Base-by-base conservation (phyloP, 2,888 invertebrate genomes). In the Tolmerus cingulatus region DNA sequence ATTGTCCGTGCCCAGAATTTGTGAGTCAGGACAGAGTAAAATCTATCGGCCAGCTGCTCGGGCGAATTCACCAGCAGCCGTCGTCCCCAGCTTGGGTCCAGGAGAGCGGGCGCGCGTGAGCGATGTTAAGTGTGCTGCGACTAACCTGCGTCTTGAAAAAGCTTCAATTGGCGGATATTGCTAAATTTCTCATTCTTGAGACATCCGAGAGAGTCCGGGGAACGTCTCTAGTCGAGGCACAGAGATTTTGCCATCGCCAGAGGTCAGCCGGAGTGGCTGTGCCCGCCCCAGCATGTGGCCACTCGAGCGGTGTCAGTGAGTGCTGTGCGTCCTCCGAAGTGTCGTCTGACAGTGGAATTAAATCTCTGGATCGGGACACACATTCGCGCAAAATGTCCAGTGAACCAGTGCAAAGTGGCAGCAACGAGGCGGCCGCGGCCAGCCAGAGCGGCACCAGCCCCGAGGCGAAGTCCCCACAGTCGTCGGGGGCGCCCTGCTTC, bases 401-500 rank as follows among this genome's bases (percentile, higher is more conserved):
- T 55, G 87, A 87, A n/a, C 5, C 40, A 78, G 86, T 79, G 55
- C 78, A 87, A 76, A 84, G 82, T 23, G 37, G 77, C 40, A 74
- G n/a, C 30, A 14, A 77, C 23, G 34, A 34, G 5, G 12, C 5
- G 66, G 66, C 23, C 9, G 8, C 19, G 9, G 37, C n/a, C 34
- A 16, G 1, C 37, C 2, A 30, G 1, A 76, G 5, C 9, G n/a
- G 23, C 5, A 74, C n/a, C 55, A 40, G 40, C 40, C 23, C 16
- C 14, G 55, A 76, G 19, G 66, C 34, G 2, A 23, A 16, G 5
- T 8, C 79, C 66, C 55, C 81, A 9, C 23, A 66, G 23, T 2
- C 87, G 8, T 40, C 87, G 5, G 76, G 55, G 57, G 88, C 92
- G 87, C 89, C 92, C 14, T 92, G 92, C 88, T 92, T 92, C 88